phyloP scores from a whole-genome alignment of 2,113 vertebrate genomes.

The Esox niger region DNA sequence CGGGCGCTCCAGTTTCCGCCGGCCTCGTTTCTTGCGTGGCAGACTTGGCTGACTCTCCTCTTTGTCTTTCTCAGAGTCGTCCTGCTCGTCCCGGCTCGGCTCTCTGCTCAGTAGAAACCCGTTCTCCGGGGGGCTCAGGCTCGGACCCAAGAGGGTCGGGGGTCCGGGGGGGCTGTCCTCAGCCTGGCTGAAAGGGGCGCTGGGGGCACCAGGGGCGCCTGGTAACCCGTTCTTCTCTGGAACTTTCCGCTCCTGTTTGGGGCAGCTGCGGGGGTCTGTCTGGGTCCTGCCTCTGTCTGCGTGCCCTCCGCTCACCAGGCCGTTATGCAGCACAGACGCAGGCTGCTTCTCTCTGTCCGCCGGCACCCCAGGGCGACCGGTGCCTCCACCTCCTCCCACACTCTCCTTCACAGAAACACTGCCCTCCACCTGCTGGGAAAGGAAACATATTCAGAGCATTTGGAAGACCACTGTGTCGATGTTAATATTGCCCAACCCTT shows the following conservation, averaged over 20 bases:
- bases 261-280: conserved; percentile 52
- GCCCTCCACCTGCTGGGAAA: conserved; percentile 76
- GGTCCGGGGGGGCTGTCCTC: conserved; percentile 46
- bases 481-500: not conserved
- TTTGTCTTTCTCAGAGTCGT: conserved; percentile 76
- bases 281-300: conserved; percentile 57
- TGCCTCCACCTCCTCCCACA: conserved; percentile 64
- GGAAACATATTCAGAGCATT: not conserved
- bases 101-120: conserved; percentile 78
- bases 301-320: conserved; percentile 57
- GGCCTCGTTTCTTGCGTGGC: conserved; percentile 79
- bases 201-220: conserved; percentile 33
- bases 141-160: conserved; percentile 35
- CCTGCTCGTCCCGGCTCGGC: conserved; percentile 39
- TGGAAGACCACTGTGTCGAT: not conserved
- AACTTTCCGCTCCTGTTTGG: conserved; percentile 72
- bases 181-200: conserved; percentile 47
- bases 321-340: conserved; percentile 80
- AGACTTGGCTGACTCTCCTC: conserved; percentile 70
- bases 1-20: conserved; percentile 82
- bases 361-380: conserved; percentile 66
- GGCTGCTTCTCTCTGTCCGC: conserved; percentile 74
- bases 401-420: conserved; percentile 75
- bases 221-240: conserved; percentile 70
- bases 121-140: conserved; percentile 78